Percentiles rank a stretch among this genome's conserved stretches.
Conservation (phyloP, 2,113 vertebrate genomes). For the Grantiella picta region DNA sequence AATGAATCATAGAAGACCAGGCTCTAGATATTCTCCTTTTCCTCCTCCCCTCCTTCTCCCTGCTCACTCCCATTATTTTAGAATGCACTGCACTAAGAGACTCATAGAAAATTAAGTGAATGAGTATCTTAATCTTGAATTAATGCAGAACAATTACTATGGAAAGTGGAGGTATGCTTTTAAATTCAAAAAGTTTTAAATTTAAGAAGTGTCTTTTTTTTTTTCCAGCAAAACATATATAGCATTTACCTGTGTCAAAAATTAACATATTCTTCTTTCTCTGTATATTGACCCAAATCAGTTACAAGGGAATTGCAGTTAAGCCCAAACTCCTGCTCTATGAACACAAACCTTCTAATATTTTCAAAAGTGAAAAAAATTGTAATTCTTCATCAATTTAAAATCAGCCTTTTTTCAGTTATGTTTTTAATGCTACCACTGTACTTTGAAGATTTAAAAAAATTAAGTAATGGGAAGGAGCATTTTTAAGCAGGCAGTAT, state of each 20-base stretch:
- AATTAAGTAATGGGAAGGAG: neutral
- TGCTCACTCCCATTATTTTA: rapidly evolving
- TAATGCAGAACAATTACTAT: neutral
- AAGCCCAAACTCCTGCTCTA: neutral
- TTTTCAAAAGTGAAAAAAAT: neutral
- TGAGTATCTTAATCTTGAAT: neutral
- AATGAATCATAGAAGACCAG: neutral
- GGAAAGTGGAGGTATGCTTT: neutral
- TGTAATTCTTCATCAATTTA: neutral
- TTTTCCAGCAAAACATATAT: neutral
- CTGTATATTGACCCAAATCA: neutral
- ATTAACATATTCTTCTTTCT: neutral
- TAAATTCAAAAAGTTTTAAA: neutral
- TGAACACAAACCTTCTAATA: neutral
- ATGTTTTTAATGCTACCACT: neutral
- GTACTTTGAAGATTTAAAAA: neutral
- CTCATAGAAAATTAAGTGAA: neutral
- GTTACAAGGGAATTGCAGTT: neutral
- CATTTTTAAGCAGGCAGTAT: neutral
- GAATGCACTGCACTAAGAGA: neutral
- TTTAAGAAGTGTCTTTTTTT: neutral
- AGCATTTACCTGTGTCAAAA: neutral
- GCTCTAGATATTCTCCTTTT: neutral
- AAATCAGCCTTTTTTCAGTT: neutral
- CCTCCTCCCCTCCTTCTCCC: neutral